Evolutionary conservation across 2,888 invertebrate species (phyloP).

Genomic region (Tiphia femorata): DNA sequence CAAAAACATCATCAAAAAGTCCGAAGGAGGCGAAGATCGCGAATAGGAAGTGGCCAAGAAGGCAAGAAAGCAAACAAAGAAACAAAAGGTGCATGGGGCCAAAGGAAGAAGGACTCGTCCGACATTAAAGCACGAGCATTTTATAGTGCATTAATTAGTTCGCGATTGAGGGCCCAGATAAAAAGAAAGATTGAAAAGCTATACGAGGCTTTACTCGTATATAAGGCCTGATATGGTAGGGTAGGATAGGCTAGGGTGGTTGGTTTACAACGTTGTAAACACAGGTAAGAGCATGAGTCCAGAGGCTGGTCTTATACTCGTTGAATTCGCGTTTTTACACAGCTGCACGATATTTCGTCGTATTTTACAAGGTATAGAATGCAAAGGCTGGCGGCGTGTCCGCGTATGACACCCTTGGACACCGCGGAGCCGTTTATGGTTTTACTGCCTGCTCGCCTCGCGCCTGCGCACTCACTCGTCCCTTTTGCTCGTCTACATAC

Average conservation of each 20-base stretch:
- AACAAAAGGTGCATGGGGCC: constrained; percentile 24
- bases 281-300: constrained; percentile 17
- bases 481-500: not conserved
- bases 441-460: constrained; percentile 30
- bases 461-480: not conserved
- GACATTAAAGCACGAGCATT: constrained; percentile 37
- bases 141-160: constrained; percentile 53
- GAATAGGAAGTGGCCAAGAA: not conserved
- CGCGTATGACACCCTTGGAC: constrained; percentile 31
- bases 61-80: constrained; percentile 6
- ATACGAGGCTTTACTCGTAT: too few species aligned
- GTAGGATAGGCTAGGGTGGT: too few species aligned
- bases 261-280: constrained; percentile 58
- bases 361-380: constrained; percentile 31
- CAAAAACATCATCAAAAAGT: not conserved
- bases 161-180: constrained; percentile 39
- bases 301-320: constrained; percentile 6
- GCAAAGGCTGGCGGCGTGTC: constrained; percentile 10
- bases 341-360: constrained; percentile 15
- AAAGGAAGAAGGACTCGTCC: too few species aligned
- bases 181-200: too few species aligned
- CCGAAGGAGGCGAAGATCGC: not conserved
- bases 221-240: too few species aligned
- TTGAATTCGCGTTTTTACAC: constrained; percentile 29
- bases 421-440: constrained; percentile 38